These are phyloP conservation scores for Lucilia sericata DNA, from an alignment of 1,140 invertebrate genomes.

Conservation along the genomic window DNA sequence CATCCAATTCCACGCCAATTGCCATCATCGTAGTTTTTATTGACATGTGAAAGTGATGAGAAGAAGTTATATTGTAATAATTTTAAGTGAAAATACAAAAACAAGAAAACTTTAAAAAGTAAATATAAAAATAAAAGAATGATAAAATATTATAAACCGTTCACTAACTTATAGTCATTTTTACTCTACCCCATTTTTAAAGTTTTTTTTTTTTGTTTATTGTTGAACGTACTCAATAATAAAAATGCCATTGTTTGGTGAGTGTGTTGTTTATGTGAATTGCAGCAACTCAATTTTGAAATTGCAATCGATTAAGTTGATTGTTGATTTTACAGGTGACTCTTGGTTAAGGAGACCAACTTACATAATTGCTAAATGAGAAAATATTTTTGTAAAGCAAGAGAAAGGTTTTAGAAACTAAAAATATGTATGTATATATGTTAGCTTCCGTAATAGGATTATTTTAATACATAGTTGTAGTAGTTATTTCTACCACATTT, in stretches of 20 bases:
- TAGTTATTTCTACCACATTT: too few species aligned
- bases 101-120: neutral
- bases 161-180: neutral
- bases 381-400: too few species aligned
- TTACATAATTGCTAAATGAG: neutral
- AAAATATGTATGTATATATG: too few species aligned
- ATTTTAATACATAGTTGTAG: too few species aligned
- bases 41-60: neutral
- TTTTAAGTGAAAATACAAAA: slow-evolving; percentile 8
- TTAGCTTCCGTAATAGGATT: too few species aligned
- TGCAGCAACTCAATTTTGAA: slow-evolving; percentile 19
- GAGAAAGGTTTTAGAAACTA: too few species aligned
- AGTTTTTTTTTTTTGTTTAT: neutral
- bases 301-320: slow-evolving; percentile 27
- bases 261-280: neutral
- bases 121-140: neutral
- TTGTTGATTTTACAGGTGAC: slow-evolving; percentile 16
- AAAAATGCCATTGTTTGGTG: slow-evolving; percentile 12
- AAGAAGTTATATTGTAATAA: slow-evolving; percentile 5
- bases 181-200: neutral
- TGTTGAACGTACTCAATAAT: neutral
- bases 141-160: neutral
- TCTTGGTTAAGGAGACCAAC: neutral
- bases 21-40: neutral
- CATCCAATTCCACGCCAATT: neutral